These are phyloP conservation scores for Lophius americanus DNA, from an alignment of 2,797 vertebrate species.

Conservation along the genomic window DNA sequence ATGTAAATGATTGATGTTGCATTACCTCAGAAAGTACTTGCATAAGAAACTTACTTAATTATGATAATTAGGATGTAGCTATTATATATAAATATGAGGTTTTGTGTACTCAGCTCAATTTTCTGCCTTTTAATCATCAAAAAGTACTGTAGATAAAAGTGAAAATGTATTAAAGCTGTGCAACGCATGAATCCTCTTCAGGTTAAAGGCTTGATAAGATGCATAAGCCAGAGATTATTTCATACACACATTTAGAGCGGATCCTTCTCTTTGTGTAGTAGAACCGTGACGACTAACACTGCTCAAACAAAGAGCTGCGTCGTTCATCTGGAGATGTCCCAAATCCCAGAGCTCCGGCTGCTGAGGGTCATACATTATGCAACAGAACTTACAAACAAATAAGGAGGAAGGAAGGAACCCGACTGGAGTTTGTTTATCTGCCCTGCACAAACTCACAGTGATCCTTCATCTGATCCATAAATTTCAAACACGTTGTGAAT, in stretches of 20 bases:
- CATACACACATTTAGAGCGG: conserved; percentile 1
- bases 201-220: conserved; percentile 1
- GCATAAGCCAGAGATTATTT: conserved; percentile 27
- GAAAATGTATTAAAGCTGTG: not conserved
- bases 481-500: conserved; percentile 2
- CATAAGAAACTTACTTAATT: conserved; percentile 36
- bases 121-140: conserved; percentile 35
- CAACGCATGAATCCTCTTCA: not conserved
- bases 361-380: conserved; percentile 26
- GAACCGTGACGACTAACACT: conserved; percentile 23
- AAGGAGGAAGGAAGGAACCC: conserved; percentile 40
- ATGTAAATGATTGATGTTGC: conserved; percentile 27
- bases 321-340: conserved; percentile 44
- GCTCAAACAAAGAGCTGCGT: conserved; percentile 42
- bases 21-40: conserved; percentile 47
- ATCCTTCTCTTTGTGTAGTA: conserved; percentile 18
- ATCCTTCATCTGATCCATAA: conserved; percentile 31
- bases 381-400: conserved; percentile 4
- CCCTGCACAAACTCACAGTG: conserved; percentile 12
- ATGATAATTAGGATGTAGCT: conserved; percentile 13
- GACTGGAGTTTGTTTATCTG: conserved; percentile 20
- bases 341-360: conserved; percentile 48
- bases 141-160: not conserved
- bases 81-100: not conserved
- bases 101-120: conserved; percentile 8